Evolutionary conservation across 2,888 invertebrate genomes (phyloP), one percentile per base, ranked within the genome.

Genomic region (Elysia crispata): DNA sequence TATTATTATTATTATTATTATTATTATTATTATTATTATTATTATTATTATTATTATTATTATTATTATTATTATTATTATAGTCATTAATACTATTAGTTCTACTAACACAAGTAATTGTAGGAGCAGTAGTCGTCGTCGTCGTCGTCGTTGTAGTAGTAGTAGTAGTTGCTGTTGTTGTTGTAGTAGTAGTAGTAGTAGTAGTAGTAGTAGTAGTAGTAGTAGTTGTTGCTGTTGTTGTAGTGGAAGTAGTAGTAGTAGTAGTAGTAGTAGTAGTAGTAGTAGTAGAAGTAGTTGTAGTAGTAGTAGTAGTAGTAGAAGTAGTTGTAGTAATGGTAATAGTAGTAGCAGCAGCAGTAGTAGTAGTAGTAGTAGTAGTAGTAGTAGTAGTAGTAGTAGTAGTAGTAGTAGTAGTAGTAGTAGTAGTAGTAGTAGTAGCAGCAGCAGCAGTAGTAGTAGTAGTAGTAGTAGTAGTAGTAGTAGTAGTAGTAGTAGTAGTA

Each of bases 401-500:
- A 54, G 54, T 54, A 54, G 54, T 54, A 54, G 54, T 54, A 54
- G 54, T 54, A 54, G 54, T 54, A 15, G 54, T 54, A 54, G 54
- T 54, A 54, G 54, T 54, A 54, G 54, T 54, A 54, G 54, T 54
- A 54, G 54, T 54, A 54, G 54, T 54, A 54, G 54, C 20, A 54
- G 54, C 20, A 54, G 54, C 20, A 54, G 54, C 20, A 54, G 54
- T 54, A 54, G 54, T 54, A 54, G 54, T 54, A 54, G 54, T 64
- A 64, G 18, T 64, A 64, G 18, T 64, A 64, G 18, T 64, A 64
- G 18, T 64, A 64, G 18, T 64, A 64, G 13, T 64, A 64, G 18
- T 64, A 64, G 13, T 64, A 64, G 13, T 64, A 64, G 13, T 64
- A 64, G 18, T 64, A 64, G 23, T 64, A 64, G 13, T 64, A 64